phyloP scores from a whole-genome alignment of 2,113 vertebrate species.

The Dasypus novemcinctus region DNA sequence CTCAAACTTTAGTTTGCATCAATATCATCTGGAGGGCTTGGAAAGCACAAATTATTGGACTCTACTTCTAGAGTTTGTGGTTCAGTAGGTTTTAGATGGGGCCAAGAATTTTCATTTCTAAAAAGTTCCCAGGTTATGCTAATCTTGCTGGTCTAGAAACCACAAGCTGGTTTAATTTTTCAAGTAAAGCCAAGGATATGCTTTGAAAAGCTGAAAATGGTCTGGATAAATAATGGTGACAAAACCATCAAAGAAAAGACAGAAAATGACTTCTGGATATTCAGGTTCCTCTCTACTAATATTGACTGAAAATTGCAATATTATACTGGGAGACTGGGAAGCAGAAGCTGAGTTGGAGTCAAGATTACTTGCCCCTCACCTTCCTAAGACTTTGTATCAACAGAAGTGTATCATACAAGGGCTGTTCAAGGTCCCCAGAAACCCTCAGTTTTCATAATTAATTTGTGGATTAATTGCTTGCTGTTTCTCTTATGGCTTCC shows the following conservation, averaged over 20 bases:
- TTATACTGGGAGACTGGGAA: rapidly evolving
- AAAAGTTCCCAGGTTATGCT: not conserved
- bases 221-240: not conserved
- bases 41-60: no score
- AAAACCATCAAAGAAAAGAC: not conserved
- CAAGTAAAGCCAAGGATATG: not conserved
- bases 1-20: not conserved
- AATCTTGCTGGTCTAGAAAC: not conserved
- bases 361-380: not conserved
- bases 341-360: not conserved
- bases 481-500: not conserved
- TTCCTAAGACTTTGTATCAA: not conserved
- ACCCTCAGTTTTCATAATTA: not conserved
- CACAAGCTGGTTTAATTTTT: not conserved
- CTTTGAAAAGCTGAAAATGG: not conserved
- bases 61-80: not conserved
- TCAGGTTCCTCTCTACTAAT: not conserved
- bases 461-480: not conserved
- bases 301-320: not conserved
- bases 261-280: not conserved
- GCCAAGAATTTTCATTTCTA: not conserved
- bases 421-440: not conserved
- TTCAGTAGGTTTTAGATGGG: not conserved
- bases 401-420: not conserved
- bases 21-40: not conserved